Percentiles rank a stretch among this genome's conserved stretches.
Conservation (phyloP, 2,113 vertebrate genomes). For the Microcebus jonahi region DNA sequence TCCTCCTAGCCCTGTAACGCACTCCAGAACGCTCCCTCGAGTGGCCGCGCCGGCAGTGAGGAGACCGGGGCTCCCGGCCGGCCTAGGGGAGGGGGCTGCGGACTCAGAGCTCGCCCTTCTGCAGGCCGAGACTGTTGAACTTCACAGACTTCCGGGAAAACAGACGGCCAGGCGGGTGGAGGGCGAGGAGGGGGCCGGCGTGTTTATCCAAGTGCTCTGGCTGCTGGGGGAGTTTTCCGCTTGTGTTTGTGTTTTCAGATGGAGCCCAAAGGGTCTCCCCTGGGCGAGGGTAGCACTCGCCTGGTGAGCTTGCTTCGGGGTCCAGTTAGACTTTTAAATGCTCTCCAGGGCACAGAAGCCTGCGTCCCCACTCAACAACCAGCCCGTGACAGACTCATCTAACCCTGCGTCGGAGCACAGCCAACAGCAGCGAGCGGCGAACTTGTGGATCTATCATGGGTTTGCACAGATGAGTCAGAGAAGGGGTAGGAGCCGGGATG, state of each 20-base stretch:
- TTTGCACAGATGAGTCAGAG: background rate
- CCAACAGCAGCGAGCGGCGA: accelerated
- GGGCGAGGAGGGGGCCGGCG: accelerated
- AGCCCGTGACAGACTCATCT: background rate
- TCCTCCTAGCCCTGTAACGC: background rate
- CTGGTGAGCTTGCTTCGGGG: background rate
- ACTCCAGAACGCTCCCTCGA: background rate
- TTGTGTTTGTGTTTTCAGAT: background rate
- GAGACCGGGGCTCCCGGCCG: background rate
- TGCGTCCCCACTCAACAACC: background rate
- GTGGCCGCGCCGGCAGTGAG: background rate
- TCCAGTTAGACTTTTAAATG: background rate
- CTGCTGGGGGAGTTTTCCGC: background rate
- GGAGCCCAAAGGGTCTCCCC: accelerated
- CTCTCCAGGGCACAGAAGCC: background rate
- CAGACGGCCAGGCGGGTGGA: too few relatives aligned
- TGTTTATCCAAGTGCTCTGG: background rate
- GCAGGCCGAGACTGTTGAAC: background rate
- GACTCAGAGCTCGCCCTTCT: background rate
- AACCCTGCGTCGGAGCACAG: background rate
- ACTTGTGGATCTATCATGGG: accelerated
- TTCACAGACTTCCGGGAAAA: background rate
- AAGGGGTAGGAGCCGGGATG: accelerated
- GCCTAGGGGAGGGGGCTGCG: background rate
- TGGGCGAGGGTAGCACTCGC: too few relatives aligned